Evolutionary conservation across 2,888 invertebrate genomes (phyloP).

Genomic region (Xanthia icteritia): DNA sequence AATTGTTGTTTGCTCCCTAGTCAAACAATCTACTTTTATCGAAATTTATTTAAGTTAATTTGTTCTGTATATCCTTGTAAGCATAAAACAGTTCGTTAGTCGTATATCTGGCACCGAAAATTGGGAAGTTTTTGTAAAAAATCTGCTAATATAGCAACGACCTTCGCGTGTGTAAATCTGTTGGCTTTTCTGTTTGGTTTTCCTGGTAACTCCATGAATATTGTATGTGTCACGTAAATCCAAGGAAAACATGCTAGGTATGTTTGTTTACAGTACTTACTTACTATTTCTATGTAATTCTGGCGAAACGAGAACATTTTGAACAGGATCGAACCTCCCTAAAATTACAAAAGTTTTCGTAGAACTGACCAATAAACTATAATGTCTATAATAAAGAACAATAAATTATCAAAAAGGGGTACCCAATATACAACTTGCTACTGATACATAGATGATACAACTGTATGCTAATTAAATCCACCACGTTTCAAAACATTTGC

Average conservation of each 20-base stretch:
- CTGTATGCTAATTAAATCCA: neutral
- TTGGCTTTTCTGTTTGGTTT: conserved; percentile 8
- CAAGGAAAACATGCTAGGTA: no score
- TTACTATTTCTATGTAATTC: neutral
- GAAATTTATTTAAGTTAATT: conserved; percentile 32
- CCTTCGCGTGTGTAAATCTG: neutral
- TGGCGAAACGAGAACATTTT: neutral
- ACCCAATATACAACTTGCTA: neutral
- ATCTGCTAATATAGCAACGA: neutral
- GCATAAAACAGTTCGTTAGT: conserved; percentile 2
- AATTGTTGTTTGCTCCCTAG: no score
- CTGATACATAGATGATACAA: neutral
- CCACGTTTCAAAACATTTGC: neutral
- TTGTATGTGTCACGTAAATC: conserved; percentile 3
- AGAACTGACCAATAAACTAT: no score
- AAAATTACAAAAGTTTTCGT: neutral
- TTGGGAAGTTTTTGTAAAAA: neutral
- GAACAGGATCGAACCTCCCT: neutral
- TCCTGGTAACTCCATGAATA: conserved; percentile 15
- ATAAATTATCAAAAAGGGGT: no score
- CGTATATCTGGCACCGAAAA: conserved; percentile 4
- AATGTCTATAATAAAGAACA: no score
- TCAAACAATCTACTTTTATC: neutral
- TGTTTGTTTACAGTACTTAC: neutral
- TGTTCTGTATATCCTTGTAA: conserved; percentile 11